These are phyloP conservation scores for Fringilla coelebs DNA, from an alignment of 2,797 vertebrate species.

Conservation along the genomic window DNA sequence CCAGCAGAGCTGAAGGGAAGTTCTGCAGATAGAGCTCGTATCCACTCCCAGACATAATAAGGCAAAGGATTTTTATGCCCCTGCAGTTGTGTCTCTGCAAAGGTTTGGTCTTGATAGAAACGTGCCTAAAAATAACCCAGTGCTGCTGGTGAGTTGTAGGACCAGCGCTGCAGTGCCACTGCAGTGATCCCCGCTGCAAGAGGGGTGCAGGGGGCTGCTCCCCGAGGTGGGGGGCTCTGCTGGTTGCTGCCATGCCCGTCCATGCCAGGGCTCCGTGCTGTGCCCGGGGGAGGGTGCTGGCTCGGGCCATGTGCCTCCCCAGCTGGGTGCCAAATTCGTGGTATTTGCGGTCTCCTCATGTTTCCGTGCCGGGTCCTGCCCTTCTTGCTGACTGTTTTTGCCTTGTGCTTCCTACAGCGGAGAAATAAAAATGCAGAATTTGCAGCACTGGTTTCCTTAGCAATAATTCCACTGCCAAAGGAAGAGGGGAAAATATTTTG, in stretches of 20 bases:
- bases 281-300: background rate
- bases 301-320: accelerated
- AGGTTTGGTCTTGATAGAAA: background rate
- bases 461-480: background rate
- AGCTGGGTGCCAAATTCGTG: accelerated
- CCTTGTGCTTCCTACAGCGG: background rate
- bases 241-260: background rate
- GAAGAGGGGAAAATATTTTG: background rate
- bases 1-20: background rate
- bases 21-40: background rate
- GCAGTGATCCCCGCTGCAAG: accelerated
- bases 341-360: background rate
- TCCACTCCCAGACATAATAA: background rate
- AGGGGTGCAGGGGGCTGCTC: background rate
- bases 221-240: background rate
- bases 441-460: background rate
- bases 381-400: background rate
- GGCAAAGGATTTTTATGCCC: background rate
- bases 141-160: background rate
- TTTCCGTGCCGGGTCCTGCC: background rate
- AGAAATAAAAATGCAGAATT: background rate
- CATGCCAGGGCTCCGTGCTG: accelerated
- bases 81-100: background rate
- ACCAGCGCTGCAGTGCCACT: background rate
- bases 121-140: background rate